Conservation (phyloP, 2,113 vertebrate genomes). For the Nanger granti region DNA sequence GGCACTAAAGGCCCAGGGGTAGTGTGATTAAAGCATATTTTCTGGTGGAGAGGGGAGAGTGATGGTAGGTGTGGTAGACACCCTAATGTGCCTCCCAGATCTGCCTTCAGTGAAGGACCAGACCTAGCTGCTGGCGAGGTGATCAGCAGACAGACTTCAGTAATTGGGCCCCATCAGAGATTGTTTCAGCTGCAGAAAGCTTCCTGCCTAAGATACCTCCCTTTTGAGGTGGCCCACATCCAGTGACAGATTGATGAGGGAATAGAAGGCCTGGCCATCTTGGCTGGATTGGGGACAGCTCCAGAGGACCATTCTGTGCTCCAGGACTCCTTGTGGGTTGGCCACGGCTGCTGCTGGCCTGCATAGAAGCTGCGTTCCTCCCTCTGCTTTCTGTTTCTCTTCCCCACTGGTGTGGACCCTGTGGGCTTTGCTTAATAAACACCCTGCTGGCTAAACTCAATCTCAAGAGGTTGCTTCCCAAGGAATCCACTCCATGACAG, state of each 20-base stretch:
- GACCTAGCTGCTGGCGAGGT: not conserved
- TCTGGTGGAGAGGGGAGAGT: no score
- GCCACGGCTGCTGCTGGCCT: not conserved
- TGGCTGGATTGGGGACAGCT: not conserved
- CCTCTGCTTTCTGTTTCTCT: not conserved
- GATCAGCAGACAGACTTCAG: not conserved
- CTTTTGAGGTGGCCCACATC: not conserved
- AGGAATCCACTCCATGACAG: not conserved
- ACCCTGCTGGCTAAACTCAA: not conserved
- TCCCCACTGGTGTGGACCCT: not conserved
- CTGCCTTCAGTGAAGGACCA: not conserved
- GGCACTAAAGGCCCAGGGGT: not conserved
- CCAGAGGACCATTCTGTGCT: not conserved
- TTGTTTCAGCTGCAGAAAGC: no score
- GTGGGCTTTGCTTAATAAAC: not conserved
- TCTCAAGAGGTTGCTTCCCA: not conserved
- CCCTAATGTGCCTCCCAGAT: not conserved
- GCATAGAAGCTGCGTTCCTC: not conserved
- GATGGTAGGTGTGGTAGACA: not conserved
- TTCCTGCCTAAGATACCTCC: not conserved
- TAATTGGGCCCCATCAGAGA: not conserved
- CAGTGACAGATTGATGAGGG: not conserved
- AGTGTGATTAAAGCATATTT: not conserved
- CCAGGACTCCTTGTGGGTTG: not conserved
- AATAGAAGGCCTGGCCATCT: not conserved